These are phyloP conservation scores for Amphipyra tragopoginis DNA, from an alignment of 2,888 invertebrate genomes.

Conservation along the genomic window DNA sequence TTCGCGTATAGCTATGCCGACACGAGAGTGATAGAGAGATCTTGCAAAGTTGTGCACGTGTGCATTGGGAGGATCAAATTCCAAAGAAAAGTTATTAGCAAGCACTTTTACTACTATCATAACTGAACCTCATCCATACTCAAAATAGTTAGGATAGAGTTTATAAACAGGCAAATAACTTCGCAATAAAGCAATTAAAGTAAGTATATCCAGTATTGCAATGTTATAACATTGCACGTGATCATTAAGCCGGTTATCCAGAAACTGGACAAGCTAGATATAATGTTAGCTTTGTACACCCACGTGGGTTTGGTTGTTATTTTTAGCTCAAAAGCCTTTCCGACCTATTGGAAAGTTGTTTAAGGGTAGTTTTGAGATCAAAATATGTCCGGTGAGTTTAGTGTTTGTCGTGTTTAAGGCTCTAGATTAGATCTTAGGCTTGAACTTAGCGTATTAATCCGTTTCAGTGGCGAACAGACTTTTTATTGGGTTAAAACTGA, in stretches of 20 bases:
- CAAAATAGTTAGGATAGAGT: no score
- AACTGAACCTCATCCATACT: no score
- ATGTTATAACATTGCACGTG: constrained; percentile 36
- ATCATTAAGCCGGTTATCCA: constrained; percentile 22
- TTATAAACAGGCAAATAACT: constrained; percentile 5
- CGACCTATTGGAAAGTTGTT: no score
- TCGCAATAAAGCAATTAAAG: constrained; percentile 38
- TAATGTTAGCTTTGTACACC: background rate
- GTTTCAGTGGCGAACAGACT: background rate
- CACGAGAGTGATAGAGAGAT: no score
- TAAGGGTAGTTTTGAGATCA: background rate
- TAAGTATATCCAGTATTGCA: constrained; percentile 47
- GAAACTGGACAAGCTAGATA: background rate
- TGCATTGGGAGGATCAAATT: no score
- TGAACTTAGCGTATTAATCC: background rate
- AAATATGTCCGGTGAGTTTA: background rate
- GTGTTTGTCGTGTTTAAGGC: no score
- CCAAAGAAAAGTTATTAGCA: no score
- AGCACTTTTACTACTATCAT: no score
- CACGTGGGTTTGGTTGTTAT: background rate
- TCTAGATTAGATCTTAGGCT: no score
- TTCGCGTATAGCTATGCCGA: no score
- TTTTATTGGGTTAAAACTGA: constrained; percentile 14
- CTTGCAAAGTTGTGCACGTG: no score
- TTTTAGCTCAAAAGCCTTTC: background rate